Percentiles rank a stretch among this genome's conserved stretches.
phyloP scores from a whole-genome alignment of 2,888 invertebrate species.

The Mesoligia furuncula region DNA sequence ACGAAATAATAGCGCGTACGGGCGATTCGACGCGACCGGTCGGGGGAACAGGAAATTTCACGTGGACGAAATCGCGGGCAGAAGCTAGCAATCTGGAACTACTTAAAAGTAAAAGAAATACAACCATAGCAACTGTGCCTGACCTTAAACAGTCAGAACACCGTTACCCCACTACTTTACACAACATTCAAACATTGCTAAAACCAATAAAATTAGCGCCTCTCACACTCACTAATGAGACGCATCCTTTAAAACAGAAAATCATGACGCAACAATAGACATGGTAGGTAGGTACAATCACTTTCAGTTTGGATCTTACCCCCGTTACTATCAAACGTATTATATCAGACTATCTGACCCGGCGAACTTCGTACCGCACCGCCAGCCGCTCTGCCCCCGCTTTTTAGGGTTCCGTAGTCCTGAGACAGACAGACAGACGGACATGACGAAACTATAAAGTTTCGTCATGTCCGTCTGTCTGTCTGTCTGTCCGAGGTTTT shows the following conservation, averaged over 20 bases:
- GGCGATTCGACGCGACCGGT: neutral
- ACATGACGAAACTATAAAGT: no score
- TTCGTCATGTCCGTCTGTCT: no score
- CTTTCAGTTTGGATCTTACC: slow-evolving; percentile 16
- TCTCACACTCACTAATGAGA: slow-evolving; percentile 34
- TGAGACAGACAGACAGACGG: no score
- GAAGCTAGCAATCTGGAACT: no score
- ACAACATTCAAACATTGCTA: slow-evolving; percentile 23
- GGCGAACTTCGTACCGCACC: no score
- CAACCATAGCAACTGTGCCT: neutral
- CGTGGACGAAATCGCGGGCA: neutral
- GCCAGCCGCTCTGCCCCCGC: no score
- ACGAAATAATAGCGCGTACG: neutral
- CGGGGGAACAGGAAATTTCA: neutral
- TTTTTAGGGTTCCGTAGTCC: no score
- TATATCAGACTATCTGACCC: no score
- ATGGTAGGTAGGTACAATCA: slow-evolving; percentile 17
- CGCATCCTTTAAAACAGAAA: slow-evolving; percentile 33
- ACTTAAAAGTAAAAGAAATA: no score
- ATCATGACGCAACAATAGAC: slow-evolving; percentile 29
- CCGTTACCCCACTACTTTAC: neutral
- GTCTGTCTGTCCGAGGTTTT: no score
- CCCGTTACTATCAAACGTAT: no score
- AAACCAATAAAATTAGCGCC: slow-evolving; percentile 47
- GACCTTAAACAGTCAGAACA: neutral